Evolutionary conservation across 2,797 vertebrate species (phyloP).

Genomic region (Macrochelys suwanniensis): DNA sequence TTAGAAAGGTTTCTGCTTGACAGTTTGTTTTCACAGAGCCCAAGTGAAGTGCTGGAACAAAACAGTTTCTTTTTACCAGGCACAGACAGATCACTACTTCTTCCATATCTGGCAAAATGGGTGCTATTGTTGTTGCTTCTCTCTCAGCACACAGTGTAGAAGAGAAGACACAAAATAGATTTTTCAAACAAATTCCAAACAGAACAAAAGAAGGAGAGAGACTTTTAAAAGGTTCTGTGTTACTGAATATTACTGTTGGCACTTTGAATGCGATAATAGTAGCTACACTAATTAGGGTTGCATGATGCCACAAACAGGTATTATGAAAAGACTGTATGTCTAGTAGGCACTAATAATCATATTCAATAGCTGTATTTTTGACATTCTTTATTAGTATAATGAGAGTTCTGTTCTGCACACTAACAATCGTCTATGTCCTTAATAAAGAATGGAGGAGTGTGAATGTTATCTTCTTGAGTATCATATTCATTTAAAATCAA

Average conservation of each 20-base stretch:
- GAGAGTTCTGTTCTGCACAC: constrained; percentile 45
- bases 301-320: constrained; percentile 61
- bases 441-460: constrained; percentile 68
- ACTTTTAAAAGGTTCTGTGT: constrained; percentile 51
- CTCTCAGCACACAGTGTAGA: neutral
- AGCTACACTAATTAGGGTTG: constrained; percentile 63
- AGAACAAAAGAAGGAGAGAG: constrained; percentile 42
- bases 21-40: neutral
- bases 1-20: neutral
- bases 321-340: constrained; percentile 54
- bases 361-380: constrained; percentile 73
- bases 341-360: constrained; percentile 68
- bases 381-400: constrained; percentile 76
- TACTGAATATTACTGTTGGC: constrained; percentile 65
- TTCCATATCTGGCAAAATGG: constrained; percentile 30
- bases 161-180: constrained; percentile 29
- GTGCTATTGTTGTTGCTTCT: constrained; percentile 45
- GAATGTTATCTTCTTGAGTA: constrained; percentile 74
- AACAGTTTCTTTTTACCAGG: neutral
- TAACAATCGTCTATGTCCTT: constrained; percentile 71
- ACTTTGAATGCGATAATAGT: constrained; percentile 59
- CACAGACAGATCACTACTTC: constrained; percentile 19
- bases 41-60: constrained; percentile 15
- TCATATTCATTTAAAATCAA: constrained; percentile 77
- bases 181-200: constrained; percentile 26